phyloP scores from a whole-genome alignment of 2,797 vertebrate species.

The Coilia nasus region DNA sequence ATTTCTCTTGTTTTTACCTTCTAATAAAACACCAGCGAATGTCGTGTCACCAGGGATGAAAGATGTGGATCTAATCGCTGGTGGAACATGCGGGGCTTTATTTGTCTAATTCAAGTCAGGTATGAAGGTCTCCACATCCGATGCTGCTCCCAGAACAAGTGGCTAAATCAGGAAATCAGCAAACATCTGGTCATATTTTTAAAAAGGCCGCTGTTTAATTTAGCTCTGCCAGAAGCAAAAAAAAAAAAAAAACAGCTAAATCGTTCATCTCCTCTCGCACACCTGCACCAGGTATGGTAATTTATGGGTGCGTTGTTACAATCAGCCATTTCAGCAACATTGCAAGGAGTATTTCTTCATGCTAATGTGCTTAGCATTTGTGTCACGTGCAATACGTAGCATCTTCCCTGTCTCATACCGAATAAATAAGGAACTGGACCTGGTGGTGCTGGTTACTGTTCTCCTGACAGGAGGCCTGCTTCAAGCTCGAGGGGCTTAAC shows the following conservation, averaged over 20 bases:
- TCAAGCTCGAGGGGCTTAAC: conserved; percentile 54
- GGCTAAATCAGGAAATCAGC: too few relatives aligned
- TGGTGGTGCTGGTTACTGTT: neutral
- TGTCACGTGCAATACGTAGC: neutral
- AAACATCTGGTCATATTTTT: too few relatives aligned
- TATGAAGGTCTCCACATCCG: too few relatives aligned
- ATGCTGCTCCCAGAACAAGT: too few relatives aligned
- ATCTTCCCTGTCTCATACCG: neutral
- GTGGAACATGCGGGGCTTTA: too few relatives aligned
- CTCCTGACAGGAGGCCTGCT: conserved; percentile 30
- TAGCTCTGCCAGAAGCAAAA: too few relatives aligned
- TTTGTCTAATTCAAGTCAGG: too few relatives aligned
- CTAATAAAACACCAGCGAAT: too few relatives aligned
- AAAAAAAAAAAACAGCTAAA: too few relatives aligned
- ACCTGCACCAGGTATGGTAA: neutral
- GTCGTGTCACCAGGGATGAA: neutral
- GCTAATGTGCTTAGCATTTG: neutral
- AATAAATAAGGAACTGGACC: neutral
- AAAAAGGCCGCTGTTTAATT: too few relatives aligned
- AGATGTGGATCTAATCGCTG: neutral
- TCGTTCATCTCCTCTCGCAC: too few relatives aligned
- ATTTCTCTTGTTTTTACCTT: neutral
- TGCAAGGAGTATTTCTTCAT: neutral
- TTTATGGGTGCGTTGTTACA: neutral
- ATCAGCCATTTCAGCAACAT: neutral